Evolutionary conservation across 2,888 invertebrate species (phyloP).

Genomic region (Leptopilina syphax): DNA sequence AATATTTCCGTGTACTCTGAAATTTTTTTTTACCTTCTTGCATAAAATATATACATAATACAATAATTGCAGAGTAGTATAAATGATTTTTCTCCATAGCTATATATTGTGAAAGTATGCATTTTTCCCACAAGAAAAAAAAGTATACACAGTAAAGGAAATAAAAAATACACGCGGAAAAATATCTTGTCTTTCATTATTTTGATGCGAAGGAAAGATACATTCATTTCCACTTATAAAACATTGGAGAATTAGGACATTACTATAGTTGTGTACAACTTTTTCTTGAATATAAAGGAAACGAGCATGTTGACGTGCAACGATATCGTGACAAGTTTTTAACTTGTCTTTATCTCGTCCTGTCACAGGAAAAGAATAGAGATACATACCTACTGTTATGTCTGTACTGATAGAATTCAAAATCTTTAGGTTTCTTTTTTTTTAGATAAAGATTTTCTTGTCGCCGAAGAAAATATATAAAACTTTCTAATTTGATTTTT

Average conservation of each 20-base stretch:
- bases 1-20: neutral
- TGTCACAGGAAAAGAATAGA: slow-evolving; percentile 2
- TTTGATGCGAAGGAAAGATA: slow-evolving; percentile 14
- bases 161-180: no score
- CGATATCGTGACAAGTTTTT: slow-evolving; percentile 23
- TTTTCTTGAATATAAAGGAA: slow-evolving; percentile 37
- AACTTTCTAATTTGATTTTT: no score
- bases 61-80: neutral
- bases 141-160: neutral
- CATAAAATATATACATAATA: no score
- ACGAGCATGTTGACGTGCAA: slow-evolving; percentile 9
- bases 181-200: slow-evolving; percentile 2
- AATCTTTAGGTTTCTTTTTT: neutral
- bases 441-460: neutral
- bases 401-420: neutral
- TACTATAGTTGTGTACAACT: slow-evolving; percentile 6
- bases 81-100: neutral
- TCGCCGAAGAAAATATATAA: no score
- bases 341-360: neutral
- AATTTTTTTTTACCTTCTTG: no score
- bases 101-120: slow-evolving; percentile 14
- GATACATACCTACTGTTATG: neutral
- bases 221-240: slow-evolving; percentile 24
- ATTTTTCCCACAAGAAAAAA: slow-evolving; percentile 24
- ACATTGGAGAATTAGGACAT: slow-evolving; percentile 23